Base-by-base conservation (phyloP, 37 sponge, comb jelly and placozoan species). In the Chondrilla cf. caribensis region DNA sequence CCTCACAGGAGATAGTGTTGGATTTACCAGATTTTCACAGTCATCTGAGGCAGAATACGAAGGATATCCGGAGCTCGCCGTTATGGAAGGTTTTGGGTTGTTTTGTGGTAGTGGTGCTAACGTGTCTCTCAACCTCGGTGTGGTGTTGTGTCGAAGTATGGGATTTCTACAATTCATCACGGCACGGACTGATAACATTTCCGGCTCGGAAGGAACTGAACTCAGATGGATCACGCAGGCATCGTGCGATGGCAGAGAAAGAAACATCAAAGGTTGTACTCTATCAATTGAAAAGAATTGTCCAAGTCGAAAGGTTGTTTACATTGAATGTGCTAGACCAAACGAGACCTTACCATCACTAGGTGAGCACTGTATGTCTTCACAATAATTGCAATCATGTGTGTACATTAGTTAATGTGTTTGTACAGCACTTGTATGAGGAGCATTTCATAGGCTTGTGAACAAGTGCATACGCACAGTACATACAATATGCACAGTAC, bases 361-460 rank as follows among this genome's bases (percentile, higher is more conserved):
- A 42, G 44, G 76, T 73, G 76, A 73, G 76, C 25, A 73, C 57
- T 55, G 57, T 55, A 17, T 55, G 57, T 55, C n/a, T n/a, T n/a
- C n/a, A n/a, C n/a, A n/a, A n/a, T n/a, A n/a, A n/a, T n/a, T n/a
- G n/a, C n/a, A n/a, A n/a, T n/a, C n/a, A n/a, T n/a, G n/a, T n/a
- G n/a, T n/a, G n/a, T n/a, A n/a, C n/a, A n/a, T n/a, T n/a, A n/a
- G n/a, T n/a, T n/a, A n/a, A n/a, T n/a, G n/a, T n/a, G n/a, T n/a
- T n/a, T n/a, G n/a, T n/a, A n/a, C n/a, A n/a, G n/a, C n/a, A n/a
- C n/a, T n/a, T n/a, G n/a, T n/a, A n/a, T n/a, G n/a, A n/a, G n/a
- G n/a, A n/a, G n/a, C n/a, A n/a, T n/a, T n/a, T n/a, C n/a, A n/a
- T n/a, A n/a, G n/a, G n/a, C n/a, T n/a, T n/a, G n/a, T n/a, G n/a